These are phyloP conservation scores for Neosalanx taihuensis DNA, from an alignment of 2,797 vertebrate genomes.

Conservation along the genomic window DNA sequence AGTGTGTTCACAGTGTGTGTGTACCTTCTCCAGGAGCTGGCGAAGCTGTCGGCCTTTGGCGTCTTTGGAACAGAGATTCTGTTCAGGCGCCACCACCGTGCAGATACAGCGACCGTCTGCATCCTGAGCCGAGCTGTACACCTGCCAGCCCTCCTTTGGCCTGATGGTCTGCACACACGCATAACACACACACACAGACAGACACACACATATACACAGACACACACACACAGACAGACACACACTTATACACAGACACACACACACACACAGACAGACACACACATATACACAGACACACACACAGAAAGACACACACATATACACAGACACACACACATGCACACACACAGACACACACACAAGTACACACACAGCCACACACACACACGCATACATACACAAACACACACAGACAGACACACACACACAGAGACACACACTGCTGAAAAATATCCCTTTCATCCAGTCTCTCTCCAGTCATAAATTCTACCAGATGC, in stretches of 20 bases:
- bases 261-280: conserved; percentile 17
- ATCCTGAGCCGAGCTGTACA: conserved; percentile 97
- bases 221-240: not conserved
- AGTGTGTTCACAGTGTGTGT: conserved; percentile 8
- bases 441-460: too few relatives aligned
- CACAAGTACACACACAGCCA: too few relatives aligned
- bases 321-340: too few relatives aligned
- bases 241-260: conserved; percentile 26
- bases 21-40: conserved; percentile 95
- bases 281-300: not conserved
- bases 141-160: conserved; percentile 97
- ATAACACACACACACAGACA: conserved; percentile 3
- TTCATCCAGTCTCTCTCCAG: not conserved
- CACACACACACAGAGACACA: not conserved
- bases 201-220: not conserved
- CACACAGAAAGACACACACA: not conserved
- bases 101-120: conserved; percentile 96
- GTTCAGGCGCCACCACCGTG: conserved; percentile 96
- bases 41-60: conserved; percentile 95
- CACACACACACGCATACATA: conserved; percentile 10
- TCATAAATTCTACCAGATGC: conserved; percentile 1
- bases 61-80: conserved; percentile 94
- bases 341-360: too few relatives aligned
- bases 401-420: not conserved
- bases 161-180: conserved; percentile 82